phyloP scores from a whole-genome alignment of 2,113 vertebrate species.

The Cyanoliseus patagonus region DNA sequence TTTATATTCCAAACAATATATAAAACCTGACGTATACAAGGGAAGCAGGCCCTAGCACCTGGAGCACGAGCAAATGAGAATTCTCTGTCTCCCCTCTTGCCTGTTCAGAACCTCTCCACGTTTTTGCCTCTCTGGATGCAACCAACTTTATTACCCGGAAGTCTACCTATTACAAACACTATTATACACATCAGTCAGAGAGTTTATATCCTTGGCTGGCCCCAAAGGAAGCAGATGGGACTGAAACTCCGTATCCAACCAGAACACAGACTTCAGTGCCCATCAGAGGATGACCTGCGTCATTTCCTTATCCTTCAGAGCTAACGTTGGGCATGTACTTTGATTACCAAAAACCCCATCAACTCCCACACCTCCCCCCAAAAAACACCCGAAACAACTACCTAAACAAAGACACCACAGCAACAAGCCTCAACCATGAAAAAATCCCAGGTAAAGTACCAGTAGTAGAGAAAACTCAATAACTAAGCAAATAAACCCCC shows the following conservation, averaged over 20 bases:
- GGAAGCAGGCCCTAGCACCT: not conserved
- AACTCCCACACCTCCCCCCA: fast-evolving
- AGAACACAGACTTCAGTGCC: not conserved
- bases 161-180: not conserved
- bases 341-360: not conserved
- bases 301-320: not conserved
- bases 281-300: not conserved
- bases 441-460: not conserved
- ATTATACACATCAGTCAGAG: not conserved
- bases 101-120: not conserved
- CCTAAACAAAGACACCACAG: not conserved
- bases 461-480: not conserved
- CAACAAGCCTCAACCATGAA: not conserved
- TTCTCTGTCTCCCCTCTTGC: not conserved
- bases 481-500: not conserved
- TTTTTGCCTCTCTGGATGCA: not conserved
- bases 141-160: not conserved
- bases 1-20: not conserved
- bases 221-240: not conserved
- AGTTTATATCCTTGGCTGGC: not conserved
- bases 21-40: not conserved
- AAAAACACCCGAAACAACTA: not conserved
- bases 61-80: not conserved
- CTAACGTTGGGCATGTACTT: not conserved
- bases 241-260: not conserved